phyloP scores from a whole-genome alignment of 2,113 vertebrate genomes.

The Lycaon pictus region DNA sequence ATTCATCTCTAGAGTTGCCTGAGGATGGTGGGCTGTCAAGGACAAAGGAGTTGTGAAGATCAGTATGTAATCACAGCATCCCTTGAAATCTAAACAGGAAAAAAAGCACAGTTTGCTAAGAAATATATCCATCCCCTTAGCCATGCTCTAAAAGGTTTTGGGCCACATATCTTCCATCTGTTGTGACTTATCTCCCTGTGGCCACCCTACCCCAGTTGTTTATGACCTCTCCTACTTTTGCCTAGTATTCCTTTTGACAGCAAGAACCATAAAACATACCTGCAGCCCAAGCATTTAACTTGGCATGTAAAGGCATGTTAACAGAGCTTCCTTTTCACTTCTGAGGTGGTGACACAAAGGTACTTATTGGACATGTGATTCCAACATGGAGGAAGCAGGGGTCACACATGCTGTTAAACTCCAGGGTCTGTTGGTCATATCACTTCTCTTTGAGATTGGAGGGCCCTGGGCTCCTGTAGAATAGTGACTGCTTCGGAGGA shows the following conservation, averaged over 20 bases:
- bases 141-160: slow-evolving; percentile 4
- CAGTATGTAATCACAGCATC: background rate
- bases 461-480: background rate
- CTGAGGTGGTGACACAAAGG: background rate
- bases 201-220: background rate
- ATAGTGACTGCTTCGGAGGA: background rate
- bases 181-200: background rate
- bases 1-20: slow-evolving; percentile 41
- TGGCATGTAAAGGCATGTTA: background rate
- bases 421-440: background rate
- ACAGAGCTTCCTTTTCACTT: background rate
- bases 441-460: background rate
- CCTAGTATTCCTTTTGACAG: background rate
- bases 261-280: background rate
- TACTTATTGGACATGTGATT: background rate
- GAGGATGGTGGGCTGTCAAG: background rate
- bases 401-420: background rate
- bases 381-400: background rate
- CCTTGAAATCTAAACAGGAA: background rate
- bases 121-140: background rate
- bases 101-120: slow-evolving; percentile 33
- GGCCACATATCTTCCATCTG: background rate
- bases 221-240: background rate
- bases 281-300: background rate
- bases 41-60: slow-evolving; percentile 17